Evolutionary conservation across 2,797 vertebrate genomes (phyloP).

Genomic region (Tiaroga cobitis): DNA sequence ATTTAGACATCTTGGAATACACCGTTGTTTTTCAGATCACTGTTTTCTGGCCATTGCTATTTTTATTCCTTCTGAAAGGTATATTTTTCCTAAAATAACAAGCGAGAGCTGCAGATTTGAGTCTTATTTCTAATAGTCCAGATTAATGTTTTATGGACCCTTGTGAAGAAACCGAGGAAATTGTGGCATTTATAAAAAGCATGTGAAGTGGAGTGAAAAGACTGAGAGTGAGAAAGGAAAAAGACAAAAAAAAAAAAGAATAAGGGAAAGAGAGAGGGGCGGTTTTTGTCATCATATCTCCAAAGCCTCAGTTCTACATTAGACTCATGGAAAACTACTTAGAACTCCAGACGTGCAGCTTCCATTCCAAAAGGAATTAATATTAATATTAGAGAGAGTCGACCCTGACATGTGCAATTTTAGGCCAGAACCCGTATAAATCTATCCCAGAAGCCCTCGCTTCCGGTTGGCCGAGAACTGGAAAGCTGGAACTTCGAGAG

Average conservation of each 20-base stretch:
- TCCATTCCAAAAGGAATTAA: conserved; percentile 73
- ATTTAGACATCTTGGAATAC: not conserved
- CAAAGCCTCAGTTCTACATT: conserved; percentile 72
- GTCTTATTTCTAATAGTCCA: conserved; percentile 46
- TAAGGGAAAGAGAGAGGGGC: conserved; percentile 66
- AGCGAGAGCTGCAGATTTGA: conserved; percentile 33
- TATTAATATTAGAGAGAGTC: conserved; percentile 78
- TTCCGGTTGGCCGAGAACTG: conserved; percentile 68
- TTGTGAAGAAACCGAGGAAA: conserved; percentile 41
- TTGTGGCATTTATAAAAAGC: conserved; percentile 51
- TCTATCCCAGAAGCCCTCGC: conserved; percentile 77
- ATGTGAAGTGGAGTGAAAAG: conserved; percentile 46
- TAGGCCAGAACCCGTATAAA: conserved; percentile 74
- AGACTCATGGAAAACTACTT: conserved; percentile 78
- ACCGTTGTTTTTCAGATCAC: conserved; percentile 1
- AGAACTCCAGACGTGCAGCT: conserved; percentile 69
- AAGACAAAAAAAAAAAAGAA: conserved; percentile 29
- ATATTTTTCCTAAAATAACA: conserved; percentile 49
- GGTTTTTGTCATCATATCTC: conserved; percentile 79
- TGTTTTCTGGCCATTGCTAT: conserved; percentile 12
- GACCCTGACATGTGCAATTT: conserved; percentile 78
- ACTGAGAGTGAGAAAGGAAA: conserved; percentile 39
- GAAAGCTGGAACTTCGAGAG: conserved; percentile 62
- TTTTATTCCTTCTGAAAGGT: conserved; percentile 24
- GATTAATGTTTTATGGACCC: conserved; percentile 47